Percentiles rank a stretch among this genome's conserved stretches.
Conservation (phyloP, 2,113 vertebrate species). For the Hydrochoerus hydrochaeris region DNA sequence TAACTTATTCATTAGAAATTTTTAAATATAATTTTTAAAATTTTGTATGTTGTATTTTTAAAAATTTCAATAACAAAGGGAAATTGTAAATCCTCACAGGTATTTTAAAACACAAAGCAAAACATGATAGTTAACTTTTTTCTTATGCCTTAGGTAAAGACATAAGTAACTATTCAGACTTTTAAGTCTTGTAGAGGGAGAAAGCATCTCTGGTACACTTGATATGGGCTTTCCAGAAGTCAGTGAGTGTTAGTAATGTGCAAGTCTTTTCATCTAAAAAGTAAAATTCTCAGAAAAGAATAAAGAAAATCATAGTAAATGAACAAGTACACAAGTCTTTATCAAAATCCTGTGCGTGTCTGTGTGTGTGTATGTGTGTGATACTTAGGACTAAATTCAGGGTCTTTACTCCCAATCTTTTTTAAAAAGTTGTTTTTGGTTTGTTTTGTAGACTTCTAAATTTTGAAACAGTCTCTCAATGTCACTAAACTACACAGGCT, state of each 20-base stretch:
- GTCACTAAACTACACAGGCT: neutral
- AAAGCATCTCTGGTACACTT: neutral
- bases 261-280: conserved; percentile 39
- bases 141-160: neutral
- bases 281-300: conserved; percentile 15
- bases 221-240: neutral
- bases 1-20: neutral
- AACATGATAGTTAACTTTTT: neutral
- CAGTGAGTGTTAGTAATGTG: neutral
- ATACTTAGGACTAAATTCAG: neutral
- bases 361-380: neutral
- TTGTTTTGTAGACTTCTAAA: neutral
- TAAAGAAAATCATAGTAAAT: conserved; percentile 23
- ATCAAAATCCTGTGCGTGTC: neutral
- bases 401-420: neutral
- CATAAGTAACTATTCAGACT: neutral
- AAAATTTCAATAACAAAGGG: neutral
- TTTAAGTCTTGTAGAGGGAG: neutral
- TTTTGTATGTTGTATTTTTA: neutral
- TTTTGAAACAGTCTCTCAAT: neutral
- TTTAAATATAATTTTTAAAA: neutral
- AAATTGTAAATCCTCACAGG: neutral
- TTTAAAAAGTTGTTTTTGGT: neutral
- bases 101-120: conserved; percentile 15
- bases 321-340: neutral